Percentiles rank a stretch among this genome's conserved stretches.
These are phyloP conservation scores for Emberiza fucata DNA, from an alignment of 2,113 vertebrate species.

Conservation along the genomic window DNA sequence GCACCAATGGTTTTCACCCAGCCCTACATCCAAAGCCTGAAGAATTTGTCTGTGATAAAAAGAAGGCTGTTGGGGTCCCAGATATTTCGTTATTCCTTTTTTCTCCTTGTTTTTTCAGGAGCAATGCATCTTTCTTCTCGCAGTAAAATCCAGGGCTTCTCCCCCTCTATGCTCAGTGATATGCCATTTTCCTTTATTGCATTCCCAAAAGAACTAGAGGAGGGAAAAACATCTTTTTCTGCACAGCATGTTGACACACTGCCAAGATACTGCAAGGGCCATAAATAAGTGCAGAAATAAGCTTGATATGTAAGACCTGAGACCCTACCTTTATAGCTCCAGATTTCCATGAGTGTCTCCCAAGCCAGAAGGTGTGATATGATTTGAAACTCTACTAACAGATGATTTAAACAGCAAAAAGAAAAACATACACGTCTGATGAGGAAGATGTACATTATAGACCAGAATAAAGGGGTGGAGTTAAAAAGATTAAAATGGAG, in stretches of 20 bases:
- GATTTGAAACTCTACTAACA: background rate
- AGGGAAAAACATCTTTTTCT: background rate
- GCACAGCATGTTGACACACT: background rate
- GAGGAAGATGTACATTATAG: background rate
- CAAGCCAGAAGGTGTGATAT: background rate
- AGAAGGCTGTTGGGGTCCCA: background rate
- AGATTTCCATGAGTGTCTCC: background rate
- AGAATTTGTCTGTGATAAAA: background rate
- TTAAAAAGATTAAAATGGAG: background rate
- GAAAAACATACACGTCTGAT: background rate
- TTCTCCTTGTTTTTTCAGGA: background rate
- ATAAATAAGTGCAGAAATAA: constrained; percentile 23
- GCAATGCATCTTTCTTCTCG: background rate
- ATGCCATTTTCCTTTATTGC: background rate
- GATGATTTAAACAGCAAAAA: background rate
- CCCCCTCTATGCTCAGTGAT: background rate
- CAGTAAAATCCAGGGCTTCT: background rate
- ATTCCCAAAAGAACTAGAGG: background rate
- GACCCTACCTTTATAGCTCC: background rate
- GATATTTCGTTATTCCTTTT: background rate
- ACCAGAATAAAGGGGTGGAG: background rate
- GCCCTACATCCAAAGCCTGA: background rate
- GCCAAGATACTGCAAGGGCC: constrained; percentile 4
- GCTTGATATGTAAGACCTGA: background rate
- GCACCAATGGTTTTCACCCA: background rate